Evolutionary conservation across 2,888 invertebrate species (phyloP).

Genomic region (Leptopterna dolabrata): DNA sequence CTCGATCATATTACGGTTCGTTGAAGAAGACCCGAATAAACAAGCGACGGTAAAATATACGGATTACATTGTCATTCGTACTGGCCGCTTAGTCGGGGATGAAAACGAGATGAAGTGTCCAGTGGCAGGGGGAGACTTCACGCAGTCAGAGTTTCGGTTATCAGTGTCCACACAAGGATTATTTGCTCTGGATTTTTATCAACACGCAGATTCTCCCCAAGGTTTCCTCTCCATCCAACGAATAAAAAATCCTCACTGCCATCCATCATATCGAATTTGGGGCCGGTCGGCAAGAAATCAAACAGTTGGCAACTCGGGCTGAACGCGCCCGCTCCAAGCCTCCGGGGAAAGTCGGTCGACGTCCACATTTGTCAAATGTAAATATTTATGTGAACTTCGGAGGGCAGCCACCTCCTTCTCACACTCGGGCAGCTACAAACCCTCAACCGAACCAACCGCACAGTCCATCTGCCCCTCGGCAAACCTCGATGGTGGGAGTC

Average conservation of each 20-base stretch:
- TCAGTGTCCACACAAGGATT: no score
- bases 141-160: no score
- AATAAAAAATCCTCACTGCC: neutral
- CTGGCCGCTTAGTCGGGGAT: no score
- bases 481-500: neutral
- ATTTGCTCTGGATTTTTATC: no score
- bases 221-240: no score
- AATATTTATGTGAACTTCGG: conserved; percentile 34
- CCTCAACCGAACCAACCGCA: neutral
- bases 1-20: no score
- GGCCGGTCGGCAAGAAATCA: neutral
- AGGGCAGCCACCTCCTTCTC: neutral
- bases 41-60: no score
- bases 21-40: no score
- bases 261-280: neutral
- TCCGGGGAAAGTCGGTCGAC: neutral
- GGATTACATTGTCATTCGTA: no score
- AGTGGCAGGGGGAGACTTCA: no score
- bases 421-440: neutral
- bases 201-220: no score
- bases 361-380: conserved; percentile 27
- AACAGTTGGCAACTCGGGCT: neutral
- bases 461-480: neutral
- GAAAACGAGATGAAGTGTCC: no score
- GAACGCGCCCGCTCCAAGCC: neutral